Base-by-base conservation (phyloP, 2,797 vertebrate species). In the Peromyscus eremicus region DNA sequence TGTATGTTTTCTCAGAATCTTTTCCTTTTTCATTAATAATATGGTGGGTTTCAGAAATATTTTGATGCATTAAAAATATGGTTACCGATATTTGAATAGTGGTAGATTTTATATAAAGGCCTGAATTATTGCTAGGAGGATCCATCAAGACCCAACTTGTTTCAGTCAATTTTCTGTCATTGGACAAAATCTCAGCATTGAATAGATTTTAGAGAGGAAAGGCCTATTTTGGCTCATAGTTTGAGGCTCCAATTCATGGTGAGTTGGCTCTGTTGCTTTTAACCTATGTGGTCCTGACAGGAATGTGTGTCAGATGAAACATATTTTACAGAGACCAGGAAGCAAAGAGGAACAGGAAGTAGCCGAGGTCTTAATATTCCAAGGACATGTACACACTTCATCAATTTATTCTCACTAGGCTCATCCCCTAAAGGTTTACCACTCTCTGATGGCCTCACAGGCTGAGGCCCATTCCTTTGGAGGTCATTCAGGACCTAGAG, bases 31-130 rank as follows among this genome's bases (percentile, higher is more conserved):
- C 16, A 23, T 2, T 57, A 19, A 84, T 73, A 25, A 77, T 57
- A 57, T 13, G 52, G 19, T 89, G 3, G 40, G 64, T n/a, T 68
- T 81, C 29, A 21, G 71, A 79, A 79, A 87, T 64, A 66, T n/a
- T 60, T 32, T 64, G 34, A 80, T 11, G 21, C 6, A 80, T 49
- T 70, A 70, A 86, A 83, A 49, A 52, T 40, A 49, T 52, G n/a
- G 23, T 84, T 84, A 34, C n/a, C 8, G 70, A 76, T 92, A 55
- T 80, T 90, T 85, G 76, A 70, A 82, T 81, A 82, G 4, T 92
- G 68, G 43, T 12, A 77, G 32, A 52, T 83, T 91, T 89, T 83
- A n/a, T 62, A 91, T 71, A 27, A 90, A 86, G 84, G 77, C 62
- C 7, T 64, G 17, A 16, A 23, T 87, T 92, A 80, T 79, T 87